Base-by-base conservation (phyloP, 2,888 invertebrate species). In the Thelaira solivaga region DNA sequence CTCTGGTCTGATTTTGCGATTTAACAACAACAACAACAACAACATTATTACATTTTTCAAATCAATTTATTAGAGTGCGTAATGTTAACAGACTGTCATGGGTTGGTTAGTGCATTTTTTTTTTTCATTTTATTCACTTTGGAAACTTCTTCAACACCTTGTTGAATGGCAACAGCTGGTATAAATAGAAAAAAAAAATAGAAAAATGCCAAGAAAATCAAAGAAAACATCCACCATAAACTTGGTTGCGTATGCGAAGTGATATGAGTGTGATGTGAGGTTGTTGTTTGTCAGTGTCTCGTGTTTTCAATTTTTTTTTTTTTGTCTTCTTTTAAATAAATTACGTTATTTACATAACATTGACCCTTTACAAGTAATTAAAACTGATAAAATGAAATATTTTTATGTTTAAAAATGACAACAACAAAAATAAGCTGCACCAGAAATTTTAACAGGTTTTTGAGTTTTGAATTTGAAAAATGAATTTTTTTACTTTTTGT, bases 341-440 rank as follows among this genome's bases (percentile, higher is more conserved):
- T 73, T 73, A 36, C 57, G 26, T 73, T 64, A 74, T 78, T 78
- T 74, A 69, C 78, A 78, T 69, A 78, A 74, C 78, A 78, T 78
- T 78, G 74, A 78, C 78, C 78, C 78, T 74, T 69, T 41, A 61
- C 64, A 24, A 39, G 69, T 62, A 76, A 69, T 69, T 57, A 62
- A 53, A 24, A 13, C 41, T 41, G 13, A 59, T 43, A 43, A 55
- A 67, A 26, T 26, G 3, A 67, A 45, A 62, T 51, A 57, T 47
- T 47, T 64, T 39, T 39, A 45, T 8, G 34, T 13, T 5, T 29
- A 11, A 34, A 49, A 61, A 16, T 20, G 41, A 26, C n/a, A n/a
- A 10, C 11, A 53, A 16, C 11, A 29, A 24, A 43, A 24, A 55
- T 34, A 34, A 34, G 45, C 16, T 13, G 11, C 2, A 22, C 26